Conservation (phyloP, 2,797 vertebrate species). For the Nasua narica region DNA sequence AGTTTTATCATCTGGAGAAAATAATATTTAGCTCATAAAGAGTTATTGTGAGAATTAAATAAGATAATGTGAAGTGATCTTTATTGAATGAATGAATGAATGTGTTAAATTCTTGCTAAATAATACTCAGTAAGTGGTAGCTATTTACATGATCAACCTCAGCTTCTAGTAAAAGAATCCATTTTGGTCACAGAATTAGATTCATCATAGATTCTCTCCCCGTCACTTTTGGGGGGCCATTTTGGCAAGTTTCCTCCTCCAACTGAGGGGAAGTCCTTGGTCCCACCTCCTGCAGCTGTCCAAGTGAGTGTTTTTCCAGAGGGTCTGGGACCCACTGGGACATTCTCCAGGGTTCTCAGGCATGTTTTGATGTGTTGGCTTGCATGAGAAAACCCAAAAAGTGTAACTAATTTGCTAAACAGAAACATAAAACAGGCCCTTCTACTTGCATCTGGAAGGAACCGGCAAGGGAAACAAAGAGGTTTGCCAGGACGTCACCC, state of each 20-base stretch:
- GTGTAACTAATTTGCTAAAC: slow-evolving; percentile 47
- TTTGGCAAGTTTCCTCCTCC: background rate
- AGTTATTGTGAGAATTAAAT: slow-evolving; percentile 30
- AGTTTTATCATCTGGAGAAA: slow-evolving; percentile 30
- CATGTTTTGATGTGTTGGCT: slow-evolving; percentile 26
- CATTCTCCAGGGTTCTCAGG: slow-evolving; percentile 30
- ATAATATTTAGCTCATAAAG: background rate
- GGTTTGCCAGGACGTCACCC: background rate
- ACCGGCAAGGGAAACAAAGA: background rate
- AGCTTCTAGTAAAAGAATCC: background rate
- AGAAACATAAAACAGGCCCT: slow-evolving; percentile 60
- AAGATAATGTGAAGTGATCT: background rate
- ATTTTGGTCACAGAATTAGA: background rate
- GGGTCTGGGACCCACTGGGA: background rate
- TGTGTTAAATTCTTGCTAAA: slow-evolving; percentile 9
- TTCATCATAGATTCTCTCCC: background rate
- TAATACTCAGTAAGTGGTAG: background rate
- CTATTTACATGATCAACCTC: background rate
- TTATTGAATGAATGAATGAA: slow-evolving; percentile 23
- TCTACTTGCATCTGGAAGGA: slow-evolving; percentile 38
- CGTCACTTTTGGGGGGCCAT: background rate
- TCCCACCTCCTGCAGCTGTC: slow-evolving; percentile 14
- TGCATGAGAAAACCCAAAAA: slow-evolving; percentile 36
- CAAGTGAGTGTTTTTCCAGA: slow-evolving; percentile 46
- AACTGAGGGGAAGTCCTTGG: background rate